Conservation (phyloP, 1,140 invertebrate genomes). For the Drosophila truncata region DNA sequence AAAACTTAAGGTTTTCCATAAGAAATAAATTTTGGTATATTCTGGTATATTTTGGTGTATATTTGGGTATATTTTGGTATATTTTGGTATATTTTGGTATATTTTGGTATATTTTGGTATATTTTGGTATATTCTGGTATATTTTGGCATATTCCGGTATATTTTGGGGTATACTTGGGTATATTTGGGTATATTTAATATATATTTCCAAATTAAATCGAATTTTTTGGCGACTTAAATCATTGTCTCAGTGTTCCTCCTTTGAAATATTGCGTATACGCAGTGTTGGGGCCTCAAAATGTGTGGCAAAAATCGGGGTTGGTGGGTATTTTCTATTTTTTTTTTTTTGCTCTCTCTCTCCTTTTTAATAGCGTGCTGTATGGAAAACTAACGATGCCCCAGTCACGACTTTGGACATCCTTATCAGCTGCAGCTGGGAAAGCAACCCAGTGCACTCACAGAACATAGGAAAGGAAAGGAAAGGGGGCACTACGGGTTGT, state of each 20-base stretch:
- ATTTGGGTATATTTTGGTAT: too few relatives aligned
- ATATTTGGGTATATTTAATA: too few relatives aligned
- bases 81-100: too few relatives aligned
- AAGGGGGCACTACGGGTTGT: too few relatives aligned
- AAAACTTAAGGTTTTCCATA: background rate
- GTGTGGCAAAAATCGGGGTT: background rate
- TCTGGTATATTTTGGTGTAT: too few relatives aligned
- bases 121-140: too few relatives aligned
- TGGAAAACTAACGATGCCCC: conserved; percentile 66
- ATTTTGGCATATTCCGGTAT: too few relatives aligned
- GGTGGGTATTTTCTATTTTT: background rate
- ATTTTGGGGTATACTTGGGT: too few relatives aligned
- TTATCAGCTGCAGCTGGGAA: conserved; percentile 59
- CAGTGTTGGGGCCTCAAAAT: conserved; percentile 27
- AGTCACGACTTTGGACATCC: conserved; percentile 61
- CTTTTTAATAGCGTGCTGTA: conserved; percentile 18
- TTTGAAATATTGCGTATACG: conserved; percentile 74
- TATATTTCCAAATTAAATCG: background rate
- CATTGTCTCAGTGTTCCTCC: background rate
- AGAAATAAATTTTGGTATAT: too few relatives aligned
- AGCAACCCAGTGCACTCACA: conserved; percentile 10
- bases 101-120: too few relatives aligned
- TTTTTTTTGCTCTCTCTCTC: background rate
- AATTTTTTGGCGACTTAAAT: too few relatives aligned
- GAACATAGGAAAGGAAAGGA: background rate